Conservation (phyloP, 2,888 invertebrate species). For the Cephus pygmeus region DNA sequence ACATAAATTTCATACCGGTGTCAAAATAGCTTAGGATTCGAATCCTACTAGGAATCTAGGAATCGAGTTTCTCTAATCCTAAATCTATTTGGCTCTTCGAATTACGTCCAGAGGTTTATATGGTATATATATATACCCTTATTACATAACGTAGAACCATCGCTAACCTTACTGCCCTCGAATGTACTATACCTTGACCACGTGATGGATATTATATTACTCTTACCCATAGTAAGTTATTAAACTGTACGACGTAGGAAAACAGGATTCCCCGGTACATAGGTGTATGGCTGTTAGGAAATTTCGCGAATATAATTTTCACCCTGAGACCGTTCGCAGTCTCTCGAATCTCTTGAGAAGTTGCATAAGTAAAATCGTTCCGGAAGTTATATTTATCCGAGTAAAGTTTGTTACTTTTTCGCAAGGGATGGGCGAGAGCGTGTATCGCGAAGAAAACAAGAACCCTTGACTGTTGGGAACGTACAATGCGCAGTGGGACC, state of each 20-base stretch:
- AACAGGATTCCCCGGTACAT: not conserved
- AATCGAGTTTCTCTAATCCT: not conserved
- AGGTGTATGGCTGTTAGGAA: not conserved
- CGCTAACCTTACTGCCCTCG: not conserved
- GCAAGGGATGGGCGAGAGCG: not conserved
- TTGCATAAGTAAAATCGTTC: not conserved
- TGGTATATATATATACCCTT: not conserved
- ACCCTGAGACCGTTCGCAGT: not conserved
- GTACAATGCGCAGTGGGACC: not conserved
- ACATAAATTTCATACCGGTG: constrained; percentile 6
- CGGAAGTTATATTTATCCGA: not conserved
- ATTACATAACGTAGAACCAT: not conserved
- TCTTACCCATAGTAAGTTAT: not conserved
- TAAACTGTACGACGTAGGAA: not conserved
- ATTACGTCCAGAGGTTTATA: not conserved
- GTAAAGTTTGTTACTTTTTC: not conserved
- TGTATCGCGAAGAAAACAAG: not conserved
- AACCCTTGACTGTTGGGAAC: not conserved
- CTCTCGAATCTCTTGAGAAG: not conserved
- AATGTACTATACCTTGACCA: not conserved
- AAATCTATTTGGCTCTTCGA: not conserved
- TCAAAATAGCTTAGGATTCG: not conserved
- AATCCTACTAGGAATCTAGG: not conserved
- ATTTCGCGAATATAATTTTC: not conserved
- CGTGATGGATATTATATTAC: not conserved